phyloP scores from a whole-genome alignment of 2,888 invertebrate species.

The Hedya salicella region DNA sequence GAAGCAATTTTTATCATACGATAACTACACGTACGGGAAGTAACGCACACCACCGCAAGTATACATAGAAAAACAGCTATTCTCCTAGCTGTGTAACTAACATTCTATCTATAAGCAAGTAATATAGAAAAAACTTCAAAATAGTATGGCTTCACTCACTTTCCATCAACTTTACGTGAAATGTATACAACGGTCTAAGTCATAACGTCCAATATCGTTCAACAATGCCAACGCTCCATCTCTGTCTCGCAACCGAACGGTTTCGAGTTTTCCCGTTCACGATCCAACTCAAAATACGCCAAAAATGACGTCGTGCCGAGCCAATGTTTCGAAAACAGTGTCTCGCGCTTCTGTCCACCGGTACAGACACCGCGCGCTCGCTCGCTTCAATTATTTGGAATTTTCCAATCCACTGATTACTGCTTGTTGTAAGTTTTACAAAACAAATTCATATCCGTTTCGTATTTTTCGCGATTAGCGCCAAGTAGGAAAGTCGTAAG shows the following conservation, averaged over 20 bases:
- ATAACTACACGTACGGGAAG: constrained; percentile 76
- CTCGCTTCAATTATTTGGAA: constrained; percentile 82
- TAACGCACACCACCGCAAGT: constrained; percentile 64
- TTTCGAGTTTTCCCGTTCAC: constrained; percentile 84
- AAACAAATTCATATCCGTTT: constrained; percentile 79
- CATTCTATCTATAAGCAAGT: constrained; percentile 68
- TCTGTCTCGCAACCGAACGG: constrained; percentile 78
- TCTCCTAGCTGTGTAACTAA: constrained; percentile 61
- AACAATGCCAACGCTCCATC: constrained; percentile 60
- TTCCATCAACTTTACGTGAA: constrained; percentile 64
- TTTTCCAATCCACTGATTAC: constrained; percentile 87
- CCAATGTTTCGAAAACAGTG: constrained; percentile 83
- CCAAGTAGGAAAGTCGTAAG: constrained; percentile 81
- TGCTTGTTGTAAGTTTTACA: constrained; percentile 78
- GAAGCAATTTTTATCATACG: constrained; percentile 60
- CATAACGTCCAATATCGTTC: constrained; percentile 72
- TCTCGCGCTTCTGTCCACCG: constrained; percentile 73
- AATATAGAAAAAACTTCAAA: constrained; percentile 82
- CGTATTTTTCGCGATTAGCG: constrained; percentile 80
- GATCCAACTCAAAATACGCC: constrained; percentile 85
- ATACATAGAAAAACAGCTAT: constrained; percentile 82
- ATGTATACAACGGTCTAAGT: constrained; percentile 60
- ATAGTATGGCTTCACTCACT: constrained; percentile 78
- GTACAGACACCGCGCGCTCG: constrained; percentile 73
- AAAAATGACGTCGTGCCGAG: constrained; percentile 80